phyloP scores from a whole-genome alignment of 2,888 invertebrate genomes.

The Meta bourneti region DNA sequence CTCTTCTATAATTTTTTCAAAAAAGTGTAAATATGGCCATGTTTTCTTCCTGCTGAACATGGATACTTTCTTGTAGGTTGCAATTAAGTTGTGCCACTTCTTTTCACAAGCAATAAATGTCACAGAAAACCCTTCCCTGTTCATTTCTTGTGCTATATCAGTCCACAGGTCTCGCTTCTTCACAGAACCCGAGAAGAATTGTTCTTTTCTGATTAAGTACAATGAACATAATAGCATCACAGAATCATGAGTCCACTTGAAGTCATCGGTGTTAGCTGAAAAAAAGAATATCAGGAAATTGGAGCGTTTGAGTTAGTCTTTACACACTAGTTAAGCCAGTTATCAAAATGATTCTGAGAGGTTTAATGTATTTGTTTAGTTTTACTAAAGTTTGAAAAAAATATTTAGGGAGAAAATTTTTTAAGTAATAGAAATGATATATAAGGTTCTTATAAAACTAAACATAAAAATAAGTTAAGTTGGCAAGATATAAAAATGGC shows the following conservation, averaged over 20 bases:
- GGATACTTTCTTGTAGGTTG: slow-evolving; percentile 45
- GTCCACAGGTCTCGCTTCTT: slow-evolving; percentile 54
- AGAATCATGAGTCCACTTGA: slow-evolving; percentile 59
- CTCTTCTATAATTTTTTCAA: slow-evolving; percentile 48
- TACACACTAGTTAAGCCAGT: not conserved
- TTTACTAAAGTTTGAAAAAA: too few relatives aligned
- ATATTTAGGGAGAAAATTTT: too few relatives aligned
- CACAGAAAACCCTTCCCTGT: slow-evolving; percentile 35
- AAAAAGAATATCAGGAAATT: not conserved
- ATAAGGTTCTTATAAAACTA: too few relatives aligned
- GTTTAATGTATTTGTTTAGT: too few relatives aligned
- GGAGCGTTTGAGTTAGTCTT: not conserved
- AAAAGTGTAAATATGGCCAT: slow-evolving; percentile 41
- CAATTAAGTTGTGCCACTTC: slow-evolving; percentile 53
- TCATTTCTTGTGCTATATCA: slow-evolving; percentile 51
- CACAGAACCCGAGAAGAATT: slow-evolving; percentile 50
- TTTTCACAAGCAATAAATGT: slow-evolving; percentile 53
- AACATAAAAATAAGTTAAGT: too few relatives aligned
- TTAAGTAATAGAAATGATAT: too few relatives aligned
- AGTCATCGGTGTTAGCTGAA: slow-evolving; percentile 19
- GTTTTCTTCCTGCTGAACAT: slow-evolving; percentile 45
- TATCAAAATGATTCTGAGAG: too few relatives aligned
- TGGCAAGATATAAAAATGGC: too few relatives aligned
- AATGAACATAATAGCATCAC: slow-evolving; percentile 50
- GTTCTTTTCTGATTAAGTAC: slow-evolving; percentile 44